Base-by-base conservation (phyloP, 2,797 vertebrate species). In the Spondyliosoma cantharus region DNA sequence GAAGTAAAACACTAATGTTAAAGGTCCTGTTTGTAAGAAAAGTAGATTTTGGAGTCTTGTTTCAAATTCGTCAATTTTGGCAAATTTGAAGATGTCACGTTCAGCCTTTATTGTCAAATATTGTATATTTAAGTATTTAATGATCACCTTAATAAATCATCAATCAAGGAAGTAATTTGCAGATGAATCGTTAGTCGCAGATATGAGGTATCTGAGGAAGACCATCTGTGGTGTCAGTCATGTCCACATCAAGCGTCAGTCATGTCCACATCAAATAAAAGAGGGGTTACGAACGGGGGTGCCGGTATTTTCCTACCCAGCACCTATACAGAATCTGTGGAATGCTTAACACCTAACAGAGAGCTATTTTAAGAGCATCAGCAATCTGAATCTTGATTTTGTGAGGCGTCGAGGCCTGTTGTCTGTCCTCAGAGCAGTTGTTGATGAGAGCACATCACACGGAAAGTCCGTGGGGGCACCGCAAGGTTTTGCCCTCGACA, bases 391-490 rank as follows among this genome's bases (percentile, higher is more conserved):
- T 59, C n/a, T 45, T 65, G 46, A 75, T 68, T 6, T n/a, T 7
- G 3, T 52, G 32, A 79, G 48, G 63, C 43, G 58, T 56, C 63
- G 29, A 19, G 54, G 57, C 22, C 61, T 65, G 22, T 49, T 22
- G 22, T 57, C 58, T 22, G 22, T 81, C 53, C 57, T 69, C 45
- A 61, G 62, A 73, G 45, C 45, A 66, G 65, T 73, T 73, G 54
- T 57, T 65, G 67, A 45, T 29, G 17, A 16, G 9, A 59, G 11
- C n/a, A 68, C 68, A 60, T 58, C 52, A 61, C 59, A 60, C 52
- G 27, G 53, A 74, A 77, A 63, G 71, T 68, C 63, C 80, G 63
- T 76, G 71, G 60, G 73, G 84, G 69, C 81, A 53, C 52, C 29
- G n/a, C 71, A 57, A 65, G 20, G 43, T 62, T 85, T 84, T 53